A percentile compares a stretch with the other conserved stretches of the same genome.
These are phyloP conservation scores for Pseudorhiza aurosa DNA, from an alignment of 30 jellyfish, hydroid and myxozoan genomes.

Conservation along the genomic window DNA sequence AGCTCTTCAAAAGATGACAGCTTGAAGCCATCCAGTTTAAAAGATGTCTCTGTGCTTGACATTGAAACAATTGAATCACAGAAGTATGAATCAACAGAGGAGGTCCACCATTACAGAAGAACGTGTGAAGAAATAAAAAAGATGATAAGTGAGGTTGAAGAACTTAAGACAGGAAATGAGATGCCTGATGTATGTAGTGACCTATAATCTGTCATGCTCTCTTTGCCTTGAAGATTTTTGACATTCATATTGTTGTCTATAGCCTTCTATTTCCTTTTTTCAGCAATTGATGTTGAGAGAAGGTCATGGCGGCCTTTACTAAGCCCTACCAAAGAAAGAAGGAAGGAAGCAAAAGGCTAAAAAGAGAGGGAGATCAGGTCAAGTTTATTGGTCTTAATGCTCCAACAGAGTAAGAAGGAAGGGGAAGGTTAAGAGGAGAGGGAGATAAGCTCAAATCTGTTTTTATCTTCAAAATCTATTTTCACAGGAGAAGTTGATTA, in stretches of 20 bases:
- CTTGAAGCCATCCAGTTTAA: conserved; percentile 2
- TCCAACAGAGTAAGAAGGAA: too few species aligned
- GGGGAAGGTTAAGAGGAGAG: too few species aligned
- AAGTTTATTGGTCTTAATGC: neutral
- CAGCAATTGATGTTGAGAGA: too few species aligned
- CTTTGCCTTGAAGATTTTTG: neutral
- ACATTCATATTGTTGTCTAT: too few species aligned
- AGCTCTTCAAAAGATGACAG: neutral
- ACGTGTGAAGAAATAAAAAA: conserved; percentile 65
- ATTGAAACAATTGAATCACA: conserved; percentile 65
- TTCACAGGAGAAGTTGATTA: conserved; percentile 29
- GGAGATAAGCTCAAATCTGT: neutral
- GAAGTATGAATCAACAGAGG: conserved; percentile 46
- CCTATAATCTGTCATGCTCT: neutral
- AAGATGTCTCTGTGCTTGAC: conserved; percentile 49
- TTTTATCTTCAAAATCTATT: neutral
- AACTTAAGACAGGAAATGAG: conserved; percentile 46
- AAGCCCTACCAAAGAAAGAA: too few species aligned
- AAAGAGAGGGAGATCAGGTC: too few species aligned
- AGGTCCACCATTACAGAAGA: conserved; percentile 26
- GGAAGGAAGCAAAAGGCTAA: too few species aligned
- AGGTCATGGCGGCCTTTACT: too few species aligned
- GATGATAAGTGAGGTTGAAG: conserved; percentile 53
- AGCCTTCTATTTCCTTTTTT: too few species aligned
- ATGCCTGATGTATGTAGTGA: conserved; percentile 25